These are phyloP conservation scores for Peromyscus attwateri DNA, from an alignment of 2,797 vertebrate genomes.

Conservation along the genomic window DNA sequence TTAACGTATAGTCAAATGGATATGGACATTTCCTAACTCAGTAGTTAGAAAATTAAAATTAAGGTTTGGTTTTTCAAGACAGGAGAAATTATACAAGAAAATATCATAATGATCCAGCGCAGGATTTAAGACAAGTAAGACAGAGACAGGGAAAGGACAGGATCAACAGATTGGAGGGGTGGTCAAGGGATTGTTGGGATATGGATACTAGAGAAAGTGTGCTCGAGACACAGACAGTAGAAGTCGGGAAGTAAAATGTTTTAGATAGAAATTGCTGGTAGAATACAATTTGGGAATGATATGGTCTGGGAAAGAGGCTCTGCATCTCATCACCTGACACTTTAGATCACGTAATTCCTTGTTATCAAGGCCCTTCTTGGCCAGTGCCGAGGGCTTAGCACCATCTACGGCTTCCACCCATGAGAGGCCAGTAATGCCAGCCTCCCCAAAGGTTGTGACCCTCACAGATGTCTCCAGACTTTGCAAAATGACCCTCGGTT, in stretches of 20 bases:
- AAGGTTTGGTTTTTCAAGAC: constrained; percentile 34
- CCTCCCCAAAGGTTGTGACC: background rate
- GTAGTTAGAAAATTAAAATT: background rate
- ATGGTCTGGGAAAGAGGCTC: constrained; percentile 38
- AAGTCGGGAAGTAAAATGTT: constrained; percentile 23
- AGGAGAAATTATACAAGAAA: background rate
- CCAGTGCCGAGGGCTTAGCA: background rate
- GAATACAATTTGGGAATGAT: background rate
- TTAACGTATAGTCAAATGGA: background rate
- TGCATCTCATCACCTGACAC: constrained; percentile 17
- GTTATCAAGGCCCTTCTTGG: background rate
- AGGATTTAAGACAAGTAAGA: constrained; percentile 32
- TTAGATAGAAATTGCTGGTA: background rate
- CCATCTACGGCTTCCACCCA: background rate
- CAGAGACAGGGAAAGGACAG: background rate
- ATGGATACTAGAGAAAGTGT: background rate
- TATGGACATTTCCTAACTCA: background rate
- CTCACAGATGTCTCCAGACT: constrained; percentile 34
- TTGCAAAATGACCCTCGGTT: constrained; percentile 6
- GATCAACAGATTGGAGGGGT: background rate
- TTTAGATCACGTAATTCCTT: constrained; percentile 16
- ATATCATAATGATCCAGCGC: background rate
- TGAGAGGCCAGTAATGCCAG: background rate
- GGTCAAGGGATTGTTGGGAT: background rate
- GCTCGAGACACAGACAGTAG: background rate